Evolutionary conservation across 2,888 invertebrate genomes (phyloP), one percentile per base, ranked within the genome.

Genomic region (Pyrrhia umbra): DNA sequence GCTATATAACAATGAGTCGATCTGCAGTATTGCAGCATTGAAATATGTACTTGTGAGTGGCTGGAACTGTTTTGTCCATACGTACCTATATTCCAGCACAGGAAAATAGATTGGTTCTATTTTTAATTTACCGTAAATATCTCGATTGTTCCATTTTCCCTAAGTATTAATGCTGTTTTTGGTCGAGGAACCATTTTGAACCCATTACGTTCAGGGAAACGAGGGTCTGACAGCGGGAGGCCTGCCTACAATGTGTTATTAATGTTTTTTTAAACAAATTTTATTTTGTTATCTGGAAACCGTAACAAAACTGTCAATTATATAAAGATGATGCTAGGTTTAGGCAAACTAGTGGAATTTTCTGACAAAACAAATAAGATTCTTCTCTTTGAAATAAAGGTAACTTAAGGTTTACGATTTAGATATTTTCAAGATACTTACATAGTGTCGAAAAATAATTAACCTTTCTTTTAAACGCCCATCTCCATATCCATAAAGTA

Each of bases 161-260:
- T 30, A 30, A 5, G 34, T n/a, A 34, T n/a, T 30, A 34, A 34
- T 34, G 34, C n/a, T n/a, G n/a, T n/a, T 10, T 9, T n/a, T 46
- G 8, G 10, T n/a, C 30, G 8, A 3, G 5, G 9, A 9, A 16
- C 9, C 9, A 16, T n/a, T 46, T 25, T 15, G 8, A 61, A 8
- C 15, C 34, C 42, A 23, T 10, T 37, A 25, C 20, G 15, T 18
- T 49, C 16, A 30, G 37, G 18, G 42, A 18, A 39, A 39, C 27
- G 20, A 50, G 49, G 60, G 65, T 68, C 23, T 37, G 59, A 49
- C 49, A 34, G 46, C n/a, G 30, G 20, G 34, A 34, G 13, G 34
- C 34, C 13, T 34, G n/a, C 30, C 18, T 30, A 13, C 18, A 25
- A 23, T 20, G 16, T 8, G 54, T 52, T 34, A 25, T n/a, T 30